Evolutionary conservation across 2,888 invertebrate genomes (phyloP), one percentile per base, ranked within the genome.

Genomic region (Clostera curtula): DNA sequence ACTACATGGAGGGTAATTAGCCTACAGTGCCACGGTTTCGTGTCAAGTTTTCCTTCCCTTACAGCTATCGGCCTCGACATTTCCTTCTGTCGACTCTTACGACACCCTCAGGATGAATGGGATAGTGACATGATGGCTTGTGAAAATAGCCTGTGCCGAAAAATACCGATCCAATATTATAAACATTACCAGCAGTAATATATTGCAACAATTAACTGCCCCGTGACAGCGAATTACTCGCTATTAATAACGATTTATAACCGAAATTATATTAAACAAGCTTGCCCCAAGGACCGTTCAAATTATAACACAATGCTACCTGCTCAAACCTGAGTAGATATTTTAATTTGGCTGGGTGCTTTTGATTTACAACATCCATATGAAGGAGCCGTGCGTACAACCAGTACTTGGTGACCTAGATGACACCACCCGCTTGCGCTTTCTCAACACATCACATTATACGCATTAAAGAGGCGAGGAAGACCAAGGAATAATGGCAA

Each of bases 291-390:
- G 35, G 27, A 40, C 51, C 46, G 45, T 54, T 56, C 44, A 51
- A 49, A 50, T 52, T 43, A 46, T 41, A 36, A 49, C 33, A 54
- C 46, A 52, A 59, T 46, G 44, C 40, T 42, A 47, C 43, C 48
- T 41, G 31, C 43, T 48, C 40, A 48, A 58, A 57, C 53, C 50
- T 58, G 42, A 46, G 35, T 31, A 45, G 52, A 54, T 53, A 59
- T 72, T 75, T 75, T 73, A 74, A 76, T 77, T 71, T 72, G 53
- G 64, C 51, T 64, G 53, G 59, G 51, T 62, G 49, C 57, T 57
- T 49, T 59, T 74, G 74, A 75, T 76, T 75, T 74, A 76, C 56
- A 66, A 56, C 55, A 49, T 60, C 62, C 66, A 64, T 66, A 65
- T 67, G 68, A 67, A 73, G 72, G 72, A 68, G 65, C 57, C 58